Percentiles rank a stretch among this genome's conserved stretches.
phyloP scores from a whole-genome alignment of 2,888 invertebrate species.

The Agrochola lychnidis region DNA sequence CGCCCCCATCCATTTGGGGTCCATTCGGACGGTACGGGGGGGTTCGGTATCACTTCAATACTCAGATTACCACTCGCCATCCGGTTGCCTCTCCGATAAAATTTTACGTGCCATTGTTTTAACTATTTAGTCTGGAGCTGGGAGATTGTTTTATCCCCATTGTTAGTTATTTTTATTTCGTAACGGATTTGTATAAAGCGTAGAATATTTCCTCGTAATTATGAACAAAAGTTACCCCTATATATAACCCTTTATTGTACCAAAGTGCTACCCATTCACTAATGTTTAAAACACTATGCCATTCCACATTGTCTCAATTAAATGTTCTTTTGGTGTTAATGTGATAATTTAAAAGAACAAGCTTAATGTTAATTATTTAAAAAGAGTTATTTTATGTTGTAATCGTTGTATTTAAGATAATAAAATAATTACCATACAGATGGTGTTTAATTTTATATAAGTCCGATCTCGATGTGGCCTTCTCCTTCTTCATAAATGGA shows the following conservation, averaged over 20 bases:
- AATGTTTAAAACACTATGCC: slow-evolving; percentile 71
- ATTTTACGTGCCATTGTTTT: no score
- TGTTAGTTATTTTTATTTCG: slow-evolving; percentile 41
- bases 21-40: no score
- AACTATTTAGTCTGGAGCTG: slow-evolving; percentile 21
- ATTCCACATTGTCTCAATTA: slow-evolving; percentile 85
- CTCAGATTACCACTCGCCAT: no score
- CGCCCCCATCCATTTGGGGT: no score
- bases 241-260: slow-evolving; percentile 68
- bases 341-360: slow-evolving; percentile 89
- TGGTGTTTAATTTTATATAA: slow-evolving; percentile 47
- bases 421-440: slow-evolving; percentile 79
- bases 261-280: slow-evolving; percentile 72
- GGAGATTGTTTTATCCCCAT: slow-evolving; percentile 26
- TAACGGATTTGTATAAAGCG: slow-evolving; percentile 46
- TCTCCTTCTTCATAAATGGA: not conserved
- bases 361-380: slow-evolving; percentile 88
- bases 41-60: no score
- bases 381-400: slow-evolving; percentile 89
- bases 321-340: slow-evolving; percentile 84
- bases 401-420: slow-evolving; percentile 89
- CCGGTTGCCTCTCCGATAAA: no score
- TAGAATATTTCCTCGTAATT: slow-evolving; percentile 34
- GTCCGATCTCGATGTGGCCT: no score
- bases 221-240: slow-evolving; percentile 65